Evolutionary conservation across 2,797 vertebrate species (phyloP), one percentile per base, ranked within the genome.

Genomic region (Oreortyx pictus): DNA sequence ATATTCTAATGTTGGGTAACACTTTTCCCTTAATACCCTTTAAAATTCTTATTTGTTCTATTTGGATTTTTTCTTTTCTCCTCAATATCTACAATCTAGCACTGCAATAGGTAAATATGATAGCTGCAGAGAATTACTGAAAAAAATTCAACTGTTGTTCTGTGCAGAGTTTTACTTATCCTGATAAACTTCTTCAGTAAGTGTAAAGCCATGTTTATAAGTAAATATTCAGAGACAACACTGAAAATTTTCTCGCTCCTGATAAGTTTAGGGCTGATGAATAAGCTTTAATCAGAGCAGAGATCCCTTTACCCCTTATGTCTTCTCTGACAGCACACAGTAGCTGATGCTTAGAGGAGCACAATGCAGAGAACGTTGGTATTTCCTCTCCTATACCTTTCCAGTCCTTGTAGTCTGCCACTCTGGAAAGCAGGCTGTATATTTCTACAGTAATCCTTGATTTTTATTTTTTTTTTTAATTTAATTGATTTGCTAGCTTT

Each of bases 111-210:
- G 54, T 82, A 75, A 93, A 82, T 71, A 46, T 1, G 74, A 5
- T 29, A 46, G n/a, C 66, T 90, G 82, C 75, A 85, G 66, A 56
- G 72, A 94, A 85, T 60, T 80, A 35, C 44, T 88, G 74, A 71
- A 88, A 64, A 37, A 80, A 82, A 95, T 93, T 52, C 84, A 92
- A 59, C 67, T 82, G 79, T 89, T 92, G 80, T 75, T 93, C 71
- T 85, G 18, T 75, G 52, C 56, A 54, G 57, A 35, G 17, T 49
- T 84, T 93, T 72, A 25, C 44, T 76, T 77, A 65, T 43, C n/a
- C 72, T 71, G 75, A 89, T 68, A 74, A 83, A 93, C 44, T 62
- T 90, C 76, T 85, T 44, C 88, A 95, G 24, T 94, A 94, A 91
- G 47, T 31, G 12, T 86, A 57, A 72, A 78, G n/a, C 27, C 47